Base-by-base conservation (phyloP, 2,797 vertebrate genomes). In the Botia kubotai region DNA sequence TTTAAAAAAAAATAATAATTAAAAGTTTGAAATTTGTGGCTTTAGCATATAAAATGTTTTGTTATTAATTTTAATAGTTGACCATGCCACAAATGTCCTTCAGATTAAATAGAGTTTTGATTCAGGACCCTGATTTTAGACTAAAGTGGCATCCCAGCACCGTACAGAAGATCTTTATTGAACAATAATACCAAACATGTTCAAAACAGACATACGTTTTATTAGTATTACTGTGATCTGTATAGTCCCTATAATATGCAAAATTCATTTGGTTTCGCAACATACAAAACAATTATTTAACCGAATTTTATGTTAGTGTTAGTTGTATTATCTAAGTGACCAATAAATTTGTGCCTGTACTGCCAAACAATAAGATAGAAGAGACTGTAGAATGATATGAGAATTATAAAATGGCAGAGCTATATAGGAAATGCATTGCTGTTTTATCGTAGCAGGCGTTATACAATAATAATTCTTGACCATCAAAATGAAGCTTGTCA, bases 1-100 rank as follows among this genome's bases (percentile, higher is more conserved):
- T 72, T 76, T 73, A 77, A n/a, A 71, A 57, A 82, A 33, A 2
- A 33, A 33, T 46, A 11, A 46, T 11, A 46, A 46, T 46, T 7
- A 77, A 16, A 75, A 36, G 0, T 33, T 72, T 57, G n/a, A 53
- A 53, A 53, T 53, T 4, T 6, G 17, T 53, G 3, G 10, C 10
- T 53, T 53, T n/a, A n/a, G 52, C 52, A 53, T 33, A 13, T 58
- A n/a, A 26, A 39, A 16, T 16, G 19, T 39, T 58, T 74, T 62
- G 10, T 26, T n/a, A 48, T 16, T 16, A 23, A 3, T 72, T 72
- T 43, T 3, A 21, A 12, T 58, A 16, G n/a, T 33, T 16, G 57
- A n/a, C 52, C 4, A n/a, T 53, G 16, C 17, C 52, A 53, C 52
- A 53, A 53, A 53, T 53, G 52, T n/a, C 52, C 3, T 72, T 58